phyloP scores from a whole-genome alignment of 2,797 vertebrate genomes.

The Parambassis ranga region DNA sequence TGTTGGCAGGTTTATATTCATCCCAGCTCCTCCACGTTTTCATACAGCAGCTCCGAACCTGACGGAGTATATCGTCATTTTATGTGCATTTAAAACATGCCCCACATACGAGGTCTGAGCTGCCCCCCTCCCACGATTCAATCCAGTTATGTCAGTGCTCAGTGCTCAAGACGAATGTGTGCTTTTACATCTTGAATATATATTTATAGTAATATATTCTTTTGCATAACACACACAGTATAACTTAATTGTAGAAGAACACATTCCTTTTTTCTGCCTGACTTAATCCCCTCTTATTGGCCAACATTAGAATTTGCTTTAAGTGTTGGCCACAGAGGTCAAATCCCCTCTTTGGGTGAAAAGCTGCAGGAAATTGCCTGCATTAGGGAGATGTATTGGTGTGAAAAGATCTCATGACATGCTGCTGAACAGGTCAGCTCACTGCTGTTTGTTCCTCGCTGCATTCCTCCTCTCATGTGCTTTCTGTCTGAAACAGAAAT shows the following conservation, averaged over 20 bases:
- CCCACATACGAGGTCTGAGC: conserved; percentile 8
- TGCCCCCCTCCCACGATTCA: background rate
- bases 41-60: conserved; percentile 21
- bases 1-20: conserved; percentile 66
- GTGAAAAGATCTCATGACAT: conserved; percentile 81
- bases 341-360: conserved; percentile 74
- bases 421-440: conserved; percentile 67
- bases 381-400: conserved; percentile 84
- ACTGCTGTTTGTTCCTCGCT: conserved; percentile 51
- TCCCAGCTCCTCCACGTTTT: conserved; percentile 36
- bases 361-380: conserved; percentile 86
- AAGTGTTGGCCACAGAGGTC: conserved; percentile 73
- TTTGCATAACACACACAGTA: background rate
- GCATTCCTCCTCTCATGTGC: conserved; percentile 3
- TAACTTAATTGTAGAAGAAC: conserved; percentile 31
- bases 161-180: background rate
- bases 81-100: conserved; percentile 41
- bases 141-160: background rate
- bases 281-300: conserved; percentile 76
- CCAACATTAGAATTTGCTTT: conserved; percentile 76
- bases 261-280: conserved; percentile 33
- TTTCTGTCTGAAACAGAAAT: background rate
- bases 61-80: conserved; percentile 30
- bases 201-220: background rate
- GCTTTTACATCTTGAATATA: background rate